A percentile compares a stretch with the other conserved stretches of the same genome.
Conservation (phyloP, 2,797 vertebrate genomes). For the Lepilemur septentrionalis region DNA sequence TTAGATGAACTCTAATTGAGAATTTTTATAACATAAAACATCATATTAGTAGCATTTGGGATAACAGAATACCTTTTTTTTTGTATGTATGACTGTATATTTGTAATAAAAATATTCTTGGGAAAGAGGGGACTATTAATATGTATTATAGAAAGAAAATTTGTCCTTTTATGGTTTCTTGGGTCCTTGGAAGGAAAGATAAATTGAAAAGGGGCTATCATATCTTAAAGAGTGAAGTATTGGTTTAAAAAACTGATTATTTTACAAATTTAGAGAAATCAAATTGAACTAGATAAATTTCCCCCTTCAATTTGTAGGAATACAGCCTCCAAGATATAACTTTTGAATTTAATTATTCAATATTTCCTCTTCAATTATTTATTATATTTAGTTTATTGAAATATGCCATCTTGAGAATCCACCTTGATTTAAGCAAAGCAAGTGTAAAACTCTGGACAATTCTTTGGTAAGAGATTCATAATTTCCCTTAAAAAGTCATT, state of each 20-base stretch:
- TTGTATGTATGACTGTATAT: not conserved
- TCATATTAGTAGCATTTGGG: not conserved
- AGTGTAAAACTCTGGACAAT: not conserved
- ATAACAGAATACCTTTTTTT: not conserved
- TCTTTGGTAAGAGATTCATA: conserved; percentile 24
- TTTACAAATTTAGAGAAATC: conserved; percentile 12
- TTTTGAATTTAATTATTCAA: conserved; percentile 43
- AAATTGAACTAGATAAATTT: not conserved
- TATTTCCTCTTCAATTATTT: conserved; percentile 27
- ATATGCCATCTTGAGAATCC: conserved; percentile 2
- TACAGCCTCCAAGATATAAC: not conserved
- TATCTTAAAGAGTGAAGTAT: not conserved
- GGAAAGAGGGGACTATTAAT: not conserved
- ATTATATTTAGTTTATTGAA: not conserved
- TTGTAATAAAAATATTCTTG: conserved; percentile 6
- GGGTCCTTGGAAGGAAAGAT: not conserved
- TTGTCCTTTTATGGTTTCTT: not conserved
- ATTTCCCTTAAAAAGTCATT: conserved; percentile 46
- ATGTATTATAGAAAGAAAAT: not conserved
- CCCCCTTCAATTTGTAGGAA: not conserved
- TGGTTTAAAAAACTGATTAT: conserved; percentile 7
- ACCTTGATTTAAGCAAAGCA: conserved; percentile 5
- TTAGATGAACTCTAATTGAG: not conserved
- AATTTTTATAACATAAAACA: not conserved
- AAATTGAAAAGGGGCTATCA: not conserved